phyloP scores from a whole-genome alignment of 2,797 vertebrate genomes.

The Threskiornis aethiopicus region DNA sequence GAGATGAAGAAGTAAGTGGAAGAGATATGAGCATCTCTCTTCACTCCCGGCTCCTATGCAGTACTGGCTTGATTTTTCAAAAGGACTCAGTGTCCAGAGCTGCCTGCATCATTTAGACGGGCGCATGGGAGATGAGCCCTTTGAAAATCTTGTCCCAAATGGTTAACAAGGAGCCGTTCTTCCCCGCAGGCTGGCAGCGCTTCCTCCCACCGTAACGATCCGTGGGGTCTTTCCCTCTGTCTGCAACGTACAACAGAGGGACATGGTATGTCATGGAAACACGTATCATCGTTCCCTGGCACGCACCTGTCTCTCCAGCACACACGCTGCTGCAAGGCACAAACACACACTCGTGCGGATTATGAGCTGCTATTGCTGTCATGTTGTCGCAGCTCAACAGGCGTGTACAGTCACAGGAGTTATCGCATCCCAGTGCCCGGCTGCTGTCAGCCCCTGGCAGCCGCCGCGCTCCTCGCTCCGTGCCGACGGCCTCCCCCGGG shows the following conservation, averaged over 20 bases:
- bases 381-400: neutral
- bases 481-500: neutral
- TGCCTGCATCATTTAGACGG: neutral
- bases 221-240: neutral
- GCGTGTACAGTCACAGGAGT: neutral
- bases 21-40: neutral
- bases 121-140: neutral
- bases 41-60: neutral
- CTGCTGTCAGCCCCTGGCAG: constrained; percentile 16
- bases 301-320: neutral
- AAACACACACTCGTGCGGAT: neutral
- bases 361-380: neutral
- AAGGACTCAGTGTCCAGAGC: neutral
- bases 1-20: neutral
- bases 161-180: neutral
- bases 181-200: neutral
- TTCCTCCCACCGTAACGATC: neutral
- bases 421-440: neutral
- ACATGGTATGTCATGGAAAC: neutral
- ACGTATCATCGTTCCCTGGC: neutral
- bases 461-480: neutral
- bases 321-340: neutral
- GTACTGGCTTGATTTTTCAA: neutral
- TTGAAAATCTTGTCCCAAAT: neutral
- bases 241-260: neutral